phyloP scores from a whole-genome alignment of 2,113 vertebrate species.

The Pao palembangensis region DNA sequence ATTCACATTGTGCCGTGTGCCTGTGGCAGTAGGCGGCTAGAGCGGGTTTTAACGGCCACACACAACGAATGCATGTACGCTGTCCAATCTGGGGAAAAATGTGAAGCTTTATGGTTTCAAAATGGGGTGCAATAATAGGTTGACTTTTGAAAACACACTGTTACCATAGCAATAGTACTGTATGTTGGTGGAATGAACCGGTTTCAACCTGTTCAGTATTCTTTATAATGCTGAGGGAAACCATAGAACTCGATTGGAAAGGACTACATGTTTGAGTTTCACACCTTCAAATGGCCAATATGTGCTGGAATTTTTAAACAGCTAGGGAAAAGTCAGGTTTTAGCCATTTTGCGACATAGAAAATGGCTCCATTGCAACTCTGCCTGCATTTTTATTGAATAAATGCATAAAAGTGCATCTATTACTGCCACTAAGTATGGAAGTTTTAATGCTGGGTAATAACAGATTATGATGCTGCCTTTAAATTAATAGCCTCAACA shows the following conservation, averaged over 20 bases:
- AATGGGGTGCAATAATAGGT: background rate
- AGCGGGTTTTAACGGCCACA: background rate
- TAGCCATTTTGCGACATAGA: too few species aligned
- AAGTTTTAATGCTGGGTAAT: too few species aligned
- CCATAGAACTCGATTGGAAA: background rate
- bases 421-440: too few species aligned
- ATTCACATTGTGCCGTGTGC: slow-evolving; percentile 1
- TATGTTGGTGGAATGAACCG: background rate
- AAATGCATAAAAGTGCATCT: too few species aligned
- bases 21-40: background rate
- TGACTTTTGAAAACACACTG: background rate
- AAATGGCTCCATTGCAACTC: too few species aligned
- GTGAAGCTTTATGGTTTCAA: background rate
- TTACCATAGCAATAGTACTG: background rate
- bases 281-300: background rate
- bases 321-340: too few species aligned
- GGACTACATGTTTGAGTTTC: background rate
- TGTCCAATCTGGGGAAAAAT: background rate
- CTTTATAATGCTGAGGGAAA: background rate
- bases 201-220: background rate
- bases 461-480: too few species aligned
- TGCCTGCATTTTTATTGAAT: too few species aligned
- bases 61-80: background rate
- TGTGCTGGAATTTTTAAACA: too few species aligned
- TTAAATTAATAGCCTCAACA: too few species aligned